Conservation (phyloP, 2,797 vertebrate genomes). For the Coracias cyanogaster region DNA sequence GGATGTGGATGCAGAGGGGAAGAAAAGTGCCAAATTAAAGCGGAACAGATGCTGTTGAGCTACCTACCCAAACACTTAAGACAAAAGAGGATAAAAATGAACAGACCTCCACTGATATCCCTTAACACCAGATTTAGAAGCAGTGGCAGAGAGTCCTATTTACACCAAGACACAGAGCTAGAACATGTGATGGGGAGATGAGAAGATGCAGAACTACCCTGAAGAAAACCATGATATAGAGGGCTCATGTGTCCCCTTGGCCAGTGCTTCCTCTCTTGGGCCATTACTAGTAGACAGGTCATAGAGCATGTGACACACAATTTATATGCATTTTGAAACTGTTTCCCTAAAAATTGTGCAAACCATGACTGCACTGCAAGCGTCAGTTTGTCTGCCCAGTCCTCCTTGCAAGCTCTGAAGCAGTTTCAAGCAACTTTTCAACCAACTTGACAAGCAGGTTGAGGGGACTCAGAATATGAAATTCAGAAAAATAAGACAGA, state of each 20-base stretch:
- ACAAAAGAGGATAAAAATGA: not conserved
- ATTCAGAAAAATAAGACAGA: not conserved
- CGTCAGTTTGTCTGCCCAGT: not conserved
- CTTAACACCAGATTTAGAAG: not conserved
- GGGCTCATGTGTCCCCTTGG: rapidly evolving
- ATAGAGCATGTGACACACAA: not conserved
- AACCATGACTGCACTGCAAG: not conserved
- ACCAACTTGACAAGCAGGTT: not conserved
- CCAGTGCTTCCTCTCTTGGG: not conserved
- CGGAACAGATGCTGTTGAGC: not conserved
- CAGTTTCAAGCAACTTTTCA: not conserved
- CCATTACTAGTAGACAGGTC: rapidly evolving
- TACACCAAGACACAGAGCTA: not conserved
- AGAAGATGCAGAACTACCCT: not conserved
- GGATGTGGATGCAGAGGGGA: not conserved
- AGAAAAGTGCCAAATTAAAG: not conserved
- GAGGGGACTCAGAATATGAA: not conserved
- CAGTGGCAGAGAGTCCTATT: not conserved
- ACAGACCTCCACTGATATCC: not conserved
- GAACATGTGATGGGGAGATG: not conserved
- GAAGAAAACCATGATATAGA: not conserved
- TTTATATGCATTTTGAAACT: not conserved
- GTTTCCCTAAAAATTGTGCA: not conserved
- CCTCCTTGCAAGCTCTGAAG: not conserved
- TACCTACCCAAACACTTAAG: not conserved